These are phyloP conservation scores for Wiebesia pumilae DNA, from an alignment of 1,140 invertebrate species.

Conservation along the genomic window DNA sequence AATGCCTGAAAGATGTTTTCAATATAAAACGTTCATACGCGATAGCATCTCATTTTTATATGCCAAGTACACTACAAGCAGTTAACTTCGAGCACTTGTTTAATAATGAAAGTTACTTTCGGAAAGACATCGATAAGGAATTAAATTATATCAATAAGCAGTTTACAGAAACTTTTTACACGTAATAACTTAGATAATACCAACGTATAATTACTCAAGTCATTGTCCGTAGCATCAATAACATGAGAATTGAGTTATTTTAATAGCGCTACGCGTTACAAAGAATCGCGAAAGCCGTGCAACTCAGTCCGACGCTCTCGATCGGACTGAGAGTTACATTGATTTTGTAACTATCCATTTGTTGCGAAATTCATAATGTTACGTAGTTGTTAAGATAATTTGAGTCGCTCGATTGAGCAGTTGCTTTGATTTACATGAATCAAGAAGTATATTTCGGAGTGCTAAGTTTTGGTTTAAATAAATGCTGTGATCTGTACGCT, in stretches of 20 bases:
- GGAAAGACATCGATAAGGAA: not conserved
- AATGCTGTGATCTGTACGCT: not conserved
- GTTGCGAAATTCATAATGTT: not conserved
- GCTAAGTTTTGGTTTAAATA: not conserved
- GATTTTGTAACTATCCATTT: constrained; percentile 27
- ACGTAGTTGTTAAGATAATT: constrained; percentile 18
- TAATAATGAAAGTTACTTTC: not conserved
- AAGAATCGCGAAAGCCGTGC: constrained; percentile 22
- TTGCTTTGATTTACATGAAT: not conserved
- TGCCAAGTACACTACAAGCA: not conserved
- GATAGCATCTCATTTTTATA: not conserved
- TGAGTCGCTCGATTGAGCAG: not conserved
- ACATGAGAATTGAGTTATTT: constrained; percentile 24
- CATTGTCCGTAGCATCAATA: constrained; percentile 27
- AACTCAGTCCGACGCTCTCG: too few relatives aligned
- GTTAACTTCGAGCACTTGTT: not conserved
- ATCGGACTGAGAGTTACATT: constrained; percentile 22
- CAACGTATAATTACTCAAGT: constrained; percentile 22
- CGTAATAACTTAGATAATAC: not conserved
- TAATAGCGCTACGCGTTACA: not conserved
- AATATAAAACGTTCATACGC: not conserved
- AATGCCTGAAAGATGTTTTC: not conserved
- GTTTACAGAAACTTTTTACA: not conserved
- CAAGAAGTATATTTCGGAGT: not conserved
- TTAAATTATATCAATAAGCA: not conserved